Conservation (phyloP, 2,888 invertebrate genomes). For the Drosophila borborema region DNA sequence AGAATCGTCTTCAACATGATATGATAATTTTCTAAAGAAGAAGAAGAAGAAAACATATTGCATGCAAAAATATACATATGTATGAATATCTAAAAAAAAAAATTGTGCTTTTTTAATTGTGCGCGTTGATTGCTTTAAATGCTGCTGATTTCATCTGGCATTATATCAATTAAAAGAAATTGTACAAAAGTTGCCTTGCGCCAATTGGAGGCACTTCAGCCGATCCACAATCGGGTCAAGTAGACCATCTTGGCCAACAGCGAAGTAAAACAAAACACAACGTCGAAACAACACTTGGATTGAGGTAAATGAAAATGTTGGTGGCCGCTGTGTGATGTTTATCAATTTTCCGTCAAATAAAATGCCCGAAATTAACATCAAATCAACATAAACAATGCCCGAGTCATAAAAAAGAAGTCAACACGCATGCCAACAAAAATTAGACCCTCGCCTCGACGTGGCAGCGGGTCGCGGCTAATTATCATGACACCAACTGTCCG, state of each 20-base stretch:
- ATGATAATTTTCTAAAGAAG: conserved; percentile 62
- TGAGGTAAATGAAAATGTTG: conserved; percentile 68
- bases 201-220: conserved; percentile 54
- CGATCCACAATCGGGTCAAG: conserved; percentile 68
- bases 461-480: conserved; percentile 63
- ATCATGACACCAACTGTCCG: conserved; percentile 80
- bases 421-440: conserved; percentile 64
- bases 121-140: conserved; percentile 75
- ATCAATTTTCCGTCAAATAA: conserved; percentile 79
- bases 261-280: conserved; percentile 11
- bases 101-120: conserved; percentile 60
- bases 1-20: conserved; percentile 42
- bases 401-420: conserved; percentile 67
- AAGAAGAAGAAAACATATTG: conserved; percentile 11
- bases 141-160: conserved; percentile 59
- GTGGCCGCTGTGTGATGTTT: conserved; percentile 56
- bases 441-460: conserved; percentile 57
- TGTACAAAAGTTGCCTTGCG: conserved; percentile 62
- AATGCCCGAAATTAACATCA: conserved; percentile 71
- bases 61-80: conserved; percentile 5
- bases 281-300: conserved; percentile 13
- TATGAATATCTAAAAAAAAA: conserved; percentile 10
- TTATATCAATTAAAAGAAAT: conserved; percentile 71
- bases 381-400: conserved; percentile 78
- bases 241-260: conserved; percentile 51